Base-by-base conservation (phyloP, 1,140 invertebrate species). In the Elysia chlorotica region DNA sequence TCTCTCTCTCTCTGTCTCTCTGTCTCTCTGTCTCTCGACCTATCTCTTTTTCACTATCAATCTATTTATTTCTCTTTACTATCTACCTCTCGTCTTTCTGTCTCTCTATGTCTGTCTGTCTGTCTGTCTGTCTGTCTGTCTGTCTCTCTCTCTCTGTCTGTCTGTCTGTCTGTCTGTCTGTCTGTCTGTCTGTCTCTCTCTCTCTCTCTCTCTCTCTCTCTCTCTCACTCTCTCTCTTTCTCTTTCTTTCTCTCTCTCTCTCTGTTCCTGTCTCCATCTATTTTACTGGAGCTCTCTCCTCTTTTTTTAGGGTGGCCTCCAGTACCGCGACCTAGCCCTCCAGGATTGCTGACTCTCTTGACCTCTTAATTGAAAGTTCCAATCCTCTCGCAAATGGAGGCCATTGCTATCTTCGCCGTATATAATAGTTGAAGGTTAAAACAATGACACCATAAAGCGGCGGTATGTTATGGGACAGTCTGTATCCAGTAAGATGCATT, bases 211-310 rank as follows among this genome's bases (percentile, higher is more conserved):
- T 19, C 37, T 19, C 33, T 23, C 65, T 5, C 37, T 19, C 37
- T 38, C 37, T 23, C 14, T 4, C 30, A 4, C 35, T 23, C 37
- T 48, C 35, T 66, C 65, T 38, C 65, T 31, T 37, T 66, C 35
- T 37, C 37, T 48, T 37, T 41, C 65, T 48, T 23, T 59, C 56
- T 59, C 56, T 59, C 25, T 59, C 56, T 59, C 37, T 23, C 65
- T 66, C 65, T 66, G 35, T 38, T 37, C 28, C 35, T 66, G 35
- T n/a, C 37, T 41, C 65, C 25, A 33, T 38, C 56, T 66, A 33
- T 28, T 37, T 48, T 4, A 3, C 65, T 28, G 4, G n/a, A 5
- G n/a, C 65, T 38, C 65, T 66, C 10, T 66, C 37, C 37, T 66
- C 65, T 37, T 37, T 66, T 21, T 66, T 25, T 30, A n/a, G n/a